A percentile compares a stretch with the other conserved stretches of the same genome.
Conservation (phyloP, 2,888 invertebrate species). For the Sepioteuthis lessoniana region DNA sequence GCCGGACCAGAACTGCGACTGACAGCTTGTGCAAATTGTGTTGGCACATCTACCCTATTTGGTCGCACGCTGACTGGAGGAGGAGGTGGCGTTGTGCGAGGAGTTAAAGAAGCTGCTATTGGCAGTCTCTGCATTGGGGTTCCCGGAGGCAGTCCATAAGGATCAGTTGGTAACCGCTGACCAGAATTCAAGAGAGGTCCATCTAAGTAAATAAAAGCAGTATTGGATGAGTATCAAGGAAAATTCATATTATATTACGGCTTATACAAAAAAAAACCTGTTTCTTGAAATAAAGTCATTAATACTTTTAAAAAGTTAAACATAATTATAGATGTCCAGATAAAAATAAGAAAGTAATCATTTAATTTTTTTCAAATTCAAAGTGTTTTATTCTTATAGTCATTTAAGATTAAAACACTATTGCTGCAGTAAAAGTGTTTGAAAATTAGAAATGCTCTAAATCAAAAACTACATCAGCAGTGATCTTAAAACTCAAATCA, state of each 20-base stretch:
- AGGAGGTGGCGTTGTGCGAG: constrained; percentile 46
- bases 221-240: background rate
- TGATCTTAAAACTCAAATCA: too few relatives aligned
- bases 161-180: constrained; percentile 52
- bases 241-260: background rate
- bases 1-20: constrained; percentile 35
- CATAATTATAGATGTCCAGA: too few relatives aligned
- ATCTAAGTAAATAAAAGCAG: constrained; percentile 49
- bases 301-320: too few relatives aligned
- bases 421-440: too few relatives aligned
- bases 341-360: too few relatives aligned
- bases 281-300: too few relatives aligned
- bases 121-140: constrained; percentile 49
- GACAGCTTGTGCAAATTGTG: constrained; percentile 40
- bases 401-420: too few relatives aligned
- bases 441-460: too few relatives aligned
- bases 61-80: constrained; percentile 47
- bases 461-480: too few relatives aligned
- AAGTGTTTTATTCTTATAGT: too few relatives aligned
- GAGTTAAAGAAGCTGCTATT: constrained; percentile 8
- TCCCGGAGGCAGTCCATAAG: constrained; percentile 48
- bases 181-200: constrained; percentile 50
- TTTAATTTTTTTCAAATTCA: too few relatives aligned
- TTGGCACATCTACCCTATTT: constrained; percentile 46
- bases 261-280: background rate